phyloP scores from a whole-genome alignment of 2,888 invertebrate species.

The Achlya flavicornis region DNA sequence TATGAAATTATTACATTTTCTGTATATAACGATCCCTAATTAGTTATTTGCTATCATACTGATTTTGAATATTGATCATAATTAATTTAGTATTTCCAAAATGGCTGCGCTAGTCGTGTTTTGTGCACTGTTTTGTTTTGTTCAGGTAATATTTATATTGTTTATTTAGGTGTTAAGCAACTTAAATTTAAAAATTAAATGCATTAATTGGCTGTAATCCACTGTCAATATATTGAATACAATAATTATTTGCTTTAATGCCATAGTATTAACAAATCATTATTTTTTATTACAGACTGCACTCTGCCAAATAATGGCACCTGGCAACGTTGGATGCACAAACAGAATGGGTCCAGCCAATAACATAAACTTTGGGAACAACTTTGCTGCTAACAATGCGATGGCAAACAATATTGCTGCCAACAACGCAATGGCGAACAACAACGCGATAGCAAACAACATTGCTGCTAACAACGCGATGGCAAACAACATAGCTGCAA shows the following conservation, averaged over 20 bases:
- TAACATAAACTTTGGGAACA: not conserved
- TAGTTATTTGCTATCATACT: not conserved
- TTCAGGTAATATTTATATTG: not conserved
- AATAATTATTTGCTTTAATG: too few species aligned
- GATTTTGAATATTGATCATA: not conserved
- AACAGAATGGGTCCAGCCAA: not conserved
- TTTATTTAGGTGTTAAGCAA: too few species aligned
- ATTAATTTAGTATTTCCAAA: not conserved
- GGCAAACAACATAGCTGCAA: not conserved
- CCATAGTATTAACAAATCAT: not conserved
- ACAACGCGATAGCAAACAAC: not conserved
- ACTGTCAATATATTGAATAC: too few species aligned
- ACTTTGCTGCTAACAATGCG: not conserved
- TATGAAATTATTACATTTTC: not conserved
- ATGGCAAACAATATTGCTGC: not conserved
- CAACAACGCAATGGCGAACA: not conserved
- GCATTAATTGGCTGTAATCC: too few species aligned
- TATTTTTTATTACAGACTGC: not conserved
- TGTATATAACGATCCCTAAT: not conserved
- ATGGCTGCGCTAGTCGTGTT: not conserved
- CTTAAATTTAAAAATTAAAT: too few species aligned
- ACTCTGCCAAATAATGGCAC: not conserved
- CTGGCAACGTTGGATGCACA: not conserved
- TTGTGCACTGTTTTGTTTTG: not conserved
- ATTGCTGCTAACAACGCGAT: not conserved